A percentile compares a stretch with the other conserved stretches of the same genome.
phyloP scores from a whole-genome alignment of 1,140 invertebrate genomes.

The Zophobas atratus region DNA sequence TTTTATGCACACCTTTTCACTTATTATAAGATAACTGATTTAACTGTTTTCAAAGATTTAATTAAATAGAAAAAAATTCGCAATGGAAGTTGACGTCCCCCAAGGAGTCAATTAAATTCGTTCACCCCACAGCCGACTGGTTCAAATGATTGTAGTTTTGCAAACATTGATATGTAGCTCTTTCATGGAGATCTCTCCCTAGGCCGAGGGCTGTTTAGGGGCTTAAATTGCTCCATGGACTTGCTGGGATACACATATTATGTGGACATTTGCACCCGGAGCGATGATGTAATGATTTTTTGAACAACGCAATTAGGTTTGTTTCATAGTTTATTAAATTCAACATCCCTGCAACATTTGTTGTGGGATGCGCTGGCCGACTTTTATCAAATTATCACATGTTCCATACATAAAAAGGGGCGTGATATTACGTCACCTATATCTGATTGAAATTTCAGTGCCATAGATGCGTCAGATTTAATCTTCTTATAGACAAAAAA shows the following conservation, averaged over 20 bases:
- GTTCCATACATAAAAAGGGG: constrained; percentile 13
- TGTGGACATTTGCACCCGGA: constrained; percentile 51
- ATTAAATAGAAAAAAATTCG: constrained; percentile 20
- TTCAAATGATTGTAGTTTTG: constrained; percentile 45
- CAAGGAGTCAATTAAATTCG: constrained; percentile 45
- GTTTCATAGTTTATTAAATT: constrained; percentile 53
- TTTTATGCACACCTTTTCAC: too few relatives aligned
- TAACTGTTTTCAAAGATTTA: constrained; percentile 1
- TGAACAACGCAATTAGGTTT: constrained; percentile 55
- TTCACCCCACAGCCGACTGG: constrained; percentile 38
- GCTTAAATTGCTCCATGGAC: constrained; percentile 38
- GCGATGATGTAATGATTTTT: constrained; percentile 56
- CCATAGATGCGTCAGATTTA: constrained; percentile 40
- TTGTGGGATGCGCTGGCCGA: constrained; percentile 44
- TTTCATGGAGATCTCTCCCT: constrained; percentile 44
- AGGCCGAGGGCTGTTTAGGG: constrained; percentile 43
- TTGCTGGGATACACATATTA: constrained; percentile 50
- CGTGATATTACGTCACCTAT: constrained; percentile 33
- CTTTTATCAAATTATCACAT: constrained; percentile 31
- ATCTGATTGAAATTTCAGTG: constrained; percentile 10
- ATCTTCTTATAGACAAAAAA: constrained; percentile 44
- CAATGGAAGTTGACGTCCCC: constrained; percentile 35
- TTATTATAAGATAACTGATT: too few relatives aligned
- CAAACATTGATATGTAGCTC: constrained; percentile 45
- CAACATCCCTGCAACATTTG: constrained; percentile 51